These are phyloP conservation scores for Bungarus multicinctus DNA, from an alignment of 2,113 vertebrate genomes.

Conservation along the genomic window DNA sequence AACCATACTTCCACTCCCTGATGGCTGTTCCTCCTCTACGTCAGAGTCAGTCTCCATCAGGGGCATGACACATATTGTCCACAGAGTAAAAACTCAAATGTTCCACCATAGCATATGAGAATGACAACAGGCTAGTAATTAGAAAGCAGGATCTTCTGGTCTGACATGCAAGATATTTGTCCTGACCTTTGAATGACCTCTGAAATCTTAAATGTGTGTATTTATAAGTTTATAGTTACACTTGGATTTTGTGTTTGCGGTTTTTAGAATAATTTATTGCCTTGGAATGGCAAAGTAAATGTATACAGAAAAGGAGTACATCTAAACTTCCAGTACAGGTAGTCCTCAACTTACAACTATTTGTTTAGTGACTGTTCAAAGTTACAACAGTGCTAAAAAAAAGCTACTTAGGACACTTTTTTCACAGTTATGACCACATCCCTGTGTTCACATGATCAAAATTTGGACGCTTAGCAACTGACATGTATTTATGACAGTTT, in stretches of 20 bases:
- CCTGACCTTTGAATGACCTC: conserved; percentile 61
- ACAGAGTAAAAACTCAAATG: background rate
- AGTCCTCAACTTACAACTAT: background rate
- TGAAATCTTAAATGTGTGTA: conserved; percentile 54
- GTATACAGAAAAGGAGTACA: conserved; percentile 40
- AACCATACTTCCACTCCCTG: no score
- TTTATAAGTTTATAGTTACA: background rate
- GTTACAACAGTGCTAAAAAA: no score
- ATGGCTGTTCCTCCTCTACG: no score
- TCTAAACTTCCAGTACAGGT: background rate
- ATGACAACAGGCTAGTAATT: conserved; percentile 27
- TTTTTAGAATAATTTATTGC: conserved; percentile 5
- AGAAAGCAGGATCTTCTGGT: conserved; percentile 13
- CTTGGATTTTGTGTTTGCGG: background rate
- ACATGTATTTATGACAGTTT: no score
- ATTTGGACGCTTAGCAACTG: no score
- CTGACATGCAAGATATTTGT: conserved; percentile 32
- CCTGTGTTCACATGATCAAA: no score
- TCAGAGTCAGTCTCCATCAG: no score
- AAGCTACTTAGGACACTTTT: no score
- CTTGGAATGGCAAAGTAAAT: conserved; percentile 13
- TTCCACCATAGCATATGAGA: conserved; percentile 14
- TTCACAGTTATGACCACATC: no score
- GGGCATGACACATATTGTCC: background rate
- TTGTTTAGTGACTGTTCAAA: no score